These are phyloP conservation scores for Danio rerio DNA, from an alignment of 2,113 vertebrate genomes.

Conservation along the genomic window DNA sequence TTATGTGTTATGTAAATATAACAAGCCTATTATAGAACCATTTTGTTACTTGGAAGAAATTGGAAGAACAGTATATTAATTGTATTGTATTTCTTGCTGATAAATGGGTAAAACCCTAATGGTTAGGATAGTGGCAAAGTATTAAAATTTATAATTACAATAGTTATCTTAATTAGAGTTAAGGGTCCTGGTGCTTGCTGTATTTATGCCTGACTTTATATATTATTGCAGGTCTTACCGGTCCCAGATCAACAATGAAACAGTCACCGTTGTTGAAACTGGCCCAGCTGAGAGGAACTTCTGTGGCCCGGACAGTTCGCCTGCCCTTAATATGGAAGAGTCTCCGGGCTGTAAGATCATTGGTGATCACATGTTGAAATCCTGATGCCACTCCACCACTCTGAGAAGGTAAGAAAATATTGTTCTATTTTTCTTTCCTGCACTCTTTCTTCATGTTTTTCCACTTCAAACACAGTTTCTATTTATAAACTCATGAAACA, in stretches of 20 bases:
- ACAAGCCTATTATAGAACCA: too few species aligned
- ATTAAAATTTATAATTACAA: too few species aligned
- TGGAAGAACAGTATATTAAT: too few species aligned
- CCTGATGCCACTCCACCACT: constrained; percentile 90
- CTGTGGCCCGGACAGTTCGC: constrained; percentile 85
- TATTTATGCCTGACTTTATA: too few species aligned
- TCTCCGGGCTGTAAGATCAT: constrained; percentile 81
- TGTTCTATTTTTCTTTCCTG: not conserved
- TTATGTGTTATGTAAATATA: too few species aligned
- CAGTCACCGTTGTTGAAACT: constrained; percentile 94
- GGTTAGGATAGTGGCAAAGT: too few species aligned
- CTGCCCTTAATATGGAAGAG: constrained; percentile 91
- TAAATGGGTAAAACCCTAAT: too few species aligned
- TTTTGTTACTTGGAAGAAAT: too few species aligned
- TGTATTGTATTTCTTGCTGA: too few species aligned
- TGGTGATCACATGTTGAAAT: constrained; percentile 89
- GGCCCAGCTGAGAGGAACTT: constrained; percentile 85
- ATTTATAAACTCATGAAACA: constrained; percentile 40
- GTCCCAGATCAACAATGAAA: constrained; percentile 91
- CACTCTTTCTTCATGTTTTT: not conserved
- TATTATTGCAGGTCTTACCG: constrained; percentile 69
- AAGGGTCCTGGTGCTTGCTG: too few species aligned
- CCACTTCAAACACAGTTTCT: not conserved
- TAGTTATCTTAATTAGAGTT: too few species aligned
- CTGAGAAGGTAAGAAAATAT: constrained; percentile 67